phyloP scores from a whole-genome alignment of 2,888 invertebrate genomes.

The Beris morrisii region DNA sequence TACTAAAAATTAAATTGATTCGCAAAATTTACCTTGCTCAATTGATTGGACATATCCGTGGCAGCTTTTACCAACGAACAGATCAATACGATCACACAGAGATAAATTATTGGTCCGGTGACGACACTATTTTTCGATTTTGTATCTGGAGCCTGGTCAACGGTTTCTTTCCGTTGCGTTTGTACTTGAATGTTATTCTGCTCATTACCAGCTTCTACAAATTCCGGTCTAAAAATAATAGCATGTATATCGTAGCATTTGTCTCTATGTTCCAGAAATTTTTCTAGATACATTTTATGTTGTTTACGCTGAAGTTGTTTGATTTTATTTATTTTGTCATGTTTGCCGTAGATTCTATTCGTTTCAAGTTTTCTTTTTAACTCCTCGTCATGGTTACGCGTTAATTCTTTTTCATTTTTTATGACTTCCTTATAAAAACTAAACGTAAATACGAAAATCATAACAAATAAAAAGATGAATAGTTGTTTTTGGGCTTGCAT shows the following conservation, averaged over 20 bases:
- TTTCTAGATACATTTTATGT: conserved; percentile 6
- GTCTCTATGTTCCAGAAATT: conserved; percentile 42
- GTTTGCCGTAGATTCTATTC: background rate
- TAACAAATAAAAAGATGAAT: conserved; percentile 11
- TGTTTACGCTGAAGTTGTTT: too few relatives aligned
- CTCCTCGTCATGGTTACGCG: conserved; percentile 13
- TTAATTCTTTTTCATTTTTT: conserved; percentile 18
- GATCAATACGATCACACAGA: conserved; percentile 53
- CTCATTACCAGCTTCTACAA: background rate
- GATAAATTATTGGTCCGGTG: conserved; percentile 52
- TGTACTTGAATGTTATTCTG: background rate
- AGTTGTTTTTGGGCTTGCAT: conserved; percentile 30
- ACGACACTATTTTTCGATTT: conserved; percentile 32
- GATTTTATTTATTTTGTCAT: background rate
- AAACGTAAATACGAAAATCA: conserved; percentile 10
- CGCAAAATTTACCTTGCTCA: conserved; percentile 48
- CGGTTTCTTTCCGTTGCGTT: background rate
- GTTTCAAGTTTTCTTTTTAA: conserved; percentile 23
- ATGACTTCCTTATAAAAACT: conserved; percentile 16
- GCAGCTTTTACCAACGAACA: conserved; percentile 53
- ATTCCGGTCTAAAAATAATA: conserved; percentile 35
- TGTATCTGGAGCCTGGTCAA: background rate
- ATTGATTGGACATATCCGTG: conserved; percentile 55
- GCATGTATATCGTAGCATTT: conserved; percentile 48
- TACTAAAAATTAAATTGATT: background rate